Conservation (phyloP, 2,797 vertebrate species). For the Psittacula echo region DNA sequence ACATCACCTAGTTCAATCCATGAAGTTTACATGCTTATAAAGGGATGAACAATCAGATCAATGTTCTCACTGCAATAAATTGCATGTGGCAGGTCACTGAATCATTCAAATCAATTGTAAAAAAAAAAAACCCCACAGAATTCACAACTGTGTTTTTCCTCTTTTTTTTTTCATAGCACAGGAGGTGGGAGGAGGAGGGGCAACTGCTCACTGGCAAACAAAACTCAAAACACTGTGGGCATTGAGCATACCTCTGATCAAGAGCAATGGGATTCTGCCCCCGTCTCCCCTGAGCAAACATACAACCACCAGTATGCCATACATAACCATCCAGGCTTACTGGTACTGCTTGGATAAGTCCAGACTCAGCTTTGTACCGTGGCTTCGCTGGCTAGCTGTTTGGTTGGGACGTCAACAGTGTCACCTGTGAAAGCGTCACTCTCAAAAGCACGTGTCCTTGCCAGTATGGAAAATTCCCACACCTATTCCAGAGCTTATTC, state of each 20-base stretch:
- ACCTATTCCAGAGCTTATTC: background rate
- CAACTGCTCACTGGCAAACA: background rate
- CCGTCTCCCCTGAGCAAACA: background rate
- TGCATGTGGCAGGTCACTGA: background rate
- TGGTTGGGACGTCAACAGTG: background rate
- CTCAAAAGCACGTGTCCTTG: background rate
- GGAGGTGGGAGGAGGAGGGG: background rate
- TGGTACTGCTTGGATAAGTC: background rate
- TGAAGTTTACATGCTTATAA: background rate
- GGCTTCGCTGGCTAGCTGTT: background rate
- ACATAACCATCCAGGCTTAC: fast-evolving
- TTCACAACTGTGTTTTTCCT: background rate
- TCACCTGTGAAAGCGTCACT: background rate
- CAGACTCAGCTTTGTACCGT: background rate
- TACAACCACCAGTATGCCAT: background rate
- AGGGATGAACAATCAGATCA: background rate
- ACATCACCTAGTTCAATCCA: fast-evolving
- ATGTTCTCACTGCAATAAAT: background rate
- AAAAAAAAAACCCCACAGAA: background rate
- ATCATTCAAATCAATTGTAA: background rate
- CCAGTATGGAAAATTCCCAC: background rate
- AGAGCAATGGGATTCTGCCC: background rate
- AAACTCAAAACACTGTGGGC: background rate
- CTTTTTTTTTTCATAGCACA: too few relatives aligned
- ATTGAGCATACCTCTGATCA: background rate